phyloP scores from a whole-genome alignment of 2,888 invertebrate species.

The Parelbella ahira region DNA sequence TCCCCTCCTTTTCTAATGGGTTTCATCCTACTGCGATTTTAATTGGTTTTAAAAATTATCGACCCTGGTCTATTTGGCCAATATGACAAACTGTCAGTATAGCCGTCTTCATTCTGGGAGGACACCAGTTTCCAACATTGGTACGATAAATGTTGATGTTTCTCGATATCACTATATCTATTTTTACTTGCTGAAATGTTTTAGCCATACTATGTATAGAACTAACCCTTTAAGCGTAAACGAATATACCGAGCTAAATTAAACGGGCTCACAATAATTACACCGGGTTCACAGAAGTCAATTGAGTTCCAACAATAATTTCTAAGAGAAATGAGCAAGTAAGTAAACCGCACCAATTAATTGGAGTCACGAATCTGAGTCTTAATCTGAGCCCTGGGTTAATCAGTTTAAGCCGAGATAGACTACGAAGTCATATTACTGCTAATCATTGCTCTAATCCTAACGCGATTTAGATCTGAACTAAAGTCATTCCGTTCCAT shows the following conservation, averaged over 20 bases:
- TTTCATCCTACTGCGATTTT: no score
- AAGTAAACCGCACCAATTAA: conserved; percentile 25
- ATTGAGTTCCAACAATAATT: conserved; percentile 20
- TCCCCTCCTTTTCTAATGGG: no score
- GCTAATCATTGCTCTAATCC: conserved; percentile 24
- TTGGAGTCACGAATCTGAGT: conserved; percentile 24
- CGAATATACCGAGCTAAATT: conserved; percentile 5
- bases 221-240: neutral
- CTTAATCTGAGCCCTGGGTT: conserved; percentile 19
- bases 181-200: no score
- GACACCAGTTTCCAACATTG: no score
- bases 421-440: conserved; percentile 19
- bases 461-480: conserved; percentile 21
- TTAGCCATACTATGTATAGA: no score
- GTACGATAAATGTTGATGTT: no score
- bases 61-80: no score
- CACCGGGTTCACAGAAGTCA: conserved; percentile 16
- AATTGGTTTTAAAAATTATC: no score
- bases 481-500: neutral
- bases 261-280: conserved; percentile 5
- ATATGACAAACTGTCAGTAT: no score
- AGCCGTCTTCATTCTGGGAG: no score
- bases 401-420: conserved; percentile 21
- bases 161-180: no score
- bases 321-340: conserved; percentile 14